These are phyloP conservation scores for Etheostoma cragini DNA, from an alignment of 2,113 vertebrate species.

Conservation along the genomic window DNA sequence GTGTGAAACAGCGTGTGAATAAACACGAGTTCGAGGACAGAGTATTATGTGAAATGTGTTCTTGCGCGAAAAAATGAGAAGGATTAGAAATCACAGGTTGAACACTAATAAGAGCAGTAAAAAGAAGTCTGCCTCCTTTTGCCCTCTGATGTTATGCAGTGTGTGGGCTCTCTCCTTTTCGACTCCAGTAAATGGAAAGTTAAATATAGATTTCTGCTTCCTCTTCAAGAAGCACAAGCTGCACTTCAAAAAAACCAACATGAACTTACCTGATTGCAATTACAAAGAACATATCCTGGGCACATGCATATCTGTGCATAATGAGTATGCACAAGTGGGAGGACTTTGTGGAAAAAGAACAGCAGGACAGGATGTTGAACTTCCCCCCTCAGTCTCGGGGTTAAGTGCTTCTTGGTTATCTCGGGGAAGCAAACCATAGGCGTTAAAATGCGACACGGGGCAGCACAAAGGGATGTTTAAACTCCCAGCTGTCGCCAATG, in stretches of 20 bases:
- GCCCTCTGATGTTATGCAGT: constrained; percentile 27
- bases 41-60: background rate
- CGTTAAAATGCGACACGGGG: constrained; percentile 25
- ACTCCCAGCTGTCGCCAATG: constrained; percentile 35
- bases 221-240: constrained; percentile 48
- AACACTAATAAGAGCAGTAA: constrained; percentile 8
- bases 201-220: constrained; percentile 68
- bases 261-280: constrained; percentile 41
- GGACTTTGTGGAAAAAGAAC: background rate
- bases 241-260: constrained; percentile 26
- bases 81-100: background rate
- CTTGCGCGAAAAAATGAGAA: background rate
- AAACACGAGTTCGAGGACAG: background rate
- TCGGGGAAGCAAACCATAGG: background rate
- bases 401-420: constrained; percentile 36
- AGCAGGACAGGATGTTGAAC: constrained; percentile 49
- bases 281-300: constrained; percentile 41
- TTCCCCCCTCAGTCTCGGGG: constrained; percentile 10
- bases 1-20: background rate
- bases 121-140: constrained; percentile 34
- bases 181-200: constrained; percentile 59
- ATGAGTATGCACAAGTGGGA: constrained; percentile 7
- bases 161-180: constrained; percentile 50
- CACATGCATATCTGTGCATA: constrained; percentile 44
- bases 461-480: constrained; percentile 55